Evolutionary conservation across 2,797 vertebrate species (phyloP), one percentile per base, ranked within the genome.

Genomic region (Syndactyla subalaris): DNA sequence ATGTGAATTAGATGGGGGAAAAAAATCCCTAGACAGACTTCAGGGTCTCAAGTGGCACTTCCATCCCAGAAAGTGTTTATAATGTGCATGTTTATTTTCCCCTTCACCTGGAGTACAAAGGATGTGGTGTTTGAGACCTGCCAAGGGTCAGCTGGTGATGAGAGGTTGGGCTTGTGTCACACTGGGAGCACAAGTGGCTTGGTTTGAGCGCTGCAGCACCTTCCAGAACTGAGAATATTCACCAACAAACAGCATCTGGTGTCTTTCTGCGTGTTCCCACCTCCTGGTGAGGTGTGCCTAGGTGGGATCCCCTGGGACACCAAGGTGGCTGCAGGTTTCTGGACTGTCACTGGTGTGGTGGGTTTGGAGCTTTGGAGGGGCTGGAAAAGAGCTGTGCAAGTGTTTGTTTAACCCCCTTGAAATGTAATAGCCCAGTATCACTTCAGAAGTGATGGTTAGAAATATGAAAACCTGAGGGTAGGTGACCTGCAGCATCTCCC

Each of bases 21-120:
- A 36, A 11, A 36, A 51, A n/a, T 70, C 59, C 39, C 57, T 75
- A 59, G 75, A 43, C 22, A 8, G 58, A 36, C 63, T 63, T 38
- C 86, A 22, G 88, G 80, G 66, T 76, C 74, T 87, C 77, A 27
- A 39, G 89, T 5, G 90, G 80, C 41, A 45, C 88, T 93, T 86
- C 34, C 67, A 74, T 74, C 67, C 19, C 73, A 24, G 74, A 11
- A 76, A 43, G 54, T 67, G 89, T 88, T 87, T 79, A 70, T 78
- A 73, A 70, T 1, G 2, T 20, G 36, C 23, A 5, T 13, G 1
- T 68, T 92, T 80, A 5, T 43, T 66, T 76, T 38, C 10, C 24
- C 39, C 77, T 74, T 85, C 41, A 4, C 51, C n/a, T 52, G 86
- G 58, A 86, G 85, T 18, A 74, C 74, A 80, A 80, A 91, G 58